phyloP scores from a whole-genome alignment of 2,888 invertebrate species.

The Amphipyra tragopoginis region DNA sequence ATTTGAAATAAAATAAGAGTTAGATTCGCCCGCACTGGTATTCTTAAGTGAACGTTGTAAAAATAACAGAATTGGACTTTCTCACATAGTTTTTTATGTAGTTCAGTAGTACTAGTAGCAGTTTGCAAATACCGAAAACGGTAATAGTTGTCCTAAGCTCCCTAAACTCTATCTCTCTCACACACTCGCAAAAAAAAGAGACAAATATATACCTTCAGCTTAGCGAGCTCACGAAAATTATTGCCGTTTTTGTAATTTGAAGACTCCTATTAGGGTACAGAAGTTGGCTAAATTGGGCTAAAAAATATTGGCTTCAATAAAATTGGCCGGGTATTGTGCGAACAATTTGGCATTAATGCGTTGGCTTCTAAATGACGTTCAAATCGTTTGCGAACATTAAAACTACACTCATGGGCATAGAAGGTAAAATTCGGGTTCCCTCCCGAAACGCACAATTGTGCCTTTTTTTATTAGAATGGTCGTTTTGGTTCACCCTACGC shows the following conservation, averaged over 20 bases:
- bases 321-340: slow-evolving; percentile 58
- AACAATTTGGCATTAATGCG: slow-evolving; percentile 70
- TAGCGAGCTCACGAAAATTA: too few species aligned
- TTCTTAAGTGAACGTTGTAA: neutral
- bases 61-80: slow-evolving; percentile 24
- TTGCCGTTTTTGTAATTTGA: too few species aligned
- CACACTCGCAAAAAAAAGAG: too few species aligned
- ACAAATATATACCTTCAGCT: too few species aligned
- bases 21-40: too few species aligned
- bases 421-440: neutral
- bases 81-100: neutral
- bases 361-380: slow-evolving; percentile 64
- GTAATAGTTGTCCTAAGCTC: too few species aligned
- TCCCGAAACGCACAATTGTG: neutral
- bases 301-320: slow-evolving; percentile 38
- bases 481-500: slow-evolving; percentile 7
- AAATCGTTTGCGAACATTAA: slow-evolving; percentile 27
- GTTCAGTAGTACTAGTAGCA: too few species aligned
- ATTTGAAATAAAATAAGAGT: too few species aligned
- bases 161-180: too few species aligned
- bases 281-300: slow-evolving; percentile 34
- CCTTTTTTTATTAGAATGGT: neutral
- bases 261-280: too few species aligned
- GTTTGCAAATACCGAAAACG: too few species aligned
- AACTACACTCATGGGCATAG: slow-evolving; percentile 13